These are phyloP conservation scores for Daboia siamensis DNA, from an alignment of 2,113 vertebrate genomes.

Conservation along the genomic window DNA sequence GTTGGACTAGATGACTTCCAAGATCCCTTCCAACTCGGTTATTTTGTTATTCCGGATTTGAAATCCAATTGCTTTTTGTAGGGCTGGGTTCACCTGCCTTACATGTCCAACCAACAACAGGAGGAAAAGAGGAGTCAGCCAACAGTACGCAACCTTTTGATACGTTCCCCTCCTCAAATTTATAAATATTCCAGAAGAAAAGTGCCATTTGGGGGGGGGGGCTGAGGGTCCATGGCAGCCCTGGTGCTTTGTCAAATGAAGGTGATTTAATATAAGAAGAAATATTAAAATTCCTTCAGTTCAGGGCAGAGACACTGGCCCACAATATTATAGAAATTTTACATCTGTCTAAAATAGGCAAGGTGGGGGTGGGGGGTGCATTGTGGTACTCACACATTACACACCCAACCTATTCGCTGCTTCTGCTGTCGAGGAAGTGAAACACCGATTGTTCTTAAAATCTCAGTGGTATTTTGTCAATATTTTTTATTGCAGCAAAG, in stretches of 20 bases:
- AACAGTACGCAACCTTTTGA: neutral
- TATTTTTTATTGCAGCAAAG: constrained; percentile 77
- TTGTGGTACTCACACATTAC: neutral
- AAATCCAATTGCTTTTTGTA: neutral
- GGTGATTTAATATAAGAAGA: neutral
- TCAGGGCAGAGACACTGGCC: neutral
- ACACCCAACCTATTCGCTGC: neutral
- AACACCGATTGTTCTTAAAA: constrained; percentile 69
- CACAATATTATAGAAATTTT: neutral
- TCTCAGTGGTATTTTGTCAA: constrained; percentile 78
- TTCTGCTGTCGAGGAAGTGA: constrained; percentile 53
- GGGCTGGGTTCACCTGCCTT: neutral
- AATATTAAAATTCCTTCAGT: neutral
- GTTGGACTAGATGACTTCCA: neutral
- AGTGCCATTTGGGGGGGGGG: neutral
- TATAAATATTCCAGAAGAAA: neutral
- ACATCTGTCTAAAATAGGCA: neutral
- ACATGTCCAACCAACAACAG: neutral
- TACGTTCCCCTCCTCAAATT: neutral
- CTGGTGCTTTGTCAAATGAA: neutral
- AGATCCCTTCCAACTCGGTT: neutral
- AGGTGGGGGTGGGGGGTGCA: neutral
- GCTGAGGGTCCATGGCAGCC: neutral
- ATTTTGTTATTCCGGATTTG: neutral
- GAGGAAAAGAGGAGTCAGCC: neutral